Conservation (phyloP, 2,113 vertebrate species). For the Mustela lutreola region DNA sequence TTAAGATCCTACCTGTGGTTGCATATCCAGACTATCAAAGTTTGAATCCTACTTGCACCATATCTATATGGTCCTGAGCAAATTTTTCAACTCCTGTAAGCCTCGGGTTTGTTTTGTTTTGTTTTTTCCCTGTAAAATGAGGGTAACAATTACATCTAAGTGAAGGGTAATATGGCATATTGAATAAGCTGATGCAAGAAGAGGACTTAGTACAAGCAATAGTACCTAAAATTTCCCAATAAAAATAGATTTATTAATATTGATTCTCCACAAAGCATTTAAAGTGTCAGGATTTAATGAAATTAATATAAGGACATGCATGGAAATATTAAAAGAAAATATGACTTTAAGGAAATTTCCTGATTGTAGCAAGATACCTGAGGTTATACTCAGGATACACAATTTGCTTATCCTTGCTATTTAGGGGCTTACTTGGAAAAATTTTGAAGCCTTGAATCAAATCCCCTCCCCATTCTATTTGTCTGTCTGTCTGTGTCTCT, state of each 20-base stretch:
- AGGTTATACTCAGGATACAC: not conserved
- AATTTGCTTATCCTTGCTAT: not conserved
- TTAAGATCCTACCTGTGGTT: not conserved
- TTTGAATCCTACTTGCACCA: not conserved
- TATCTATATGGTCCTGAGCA: not conserved
- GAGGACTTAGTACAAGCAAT: not conserved
- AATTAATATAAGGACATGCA: constrained; percentile 21
- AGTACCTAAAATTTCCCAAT: not conserved
- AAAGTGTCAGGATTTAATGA: not conserved
- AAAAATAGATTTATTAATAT: not conserved
- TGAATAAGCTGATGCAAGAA: not conserved
- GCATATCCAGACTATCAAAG: not conserved
- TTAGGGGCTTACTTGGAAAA: not conserved
- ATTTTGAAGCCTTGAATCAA: not conserved
- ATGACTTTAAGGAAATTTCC: constrained; percentile 4
- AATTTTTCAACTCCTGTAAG: not conserved
- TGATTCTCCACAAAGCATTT: not conserved
- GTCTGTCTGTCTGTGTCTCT: not conserved
- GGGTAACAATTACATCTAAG: not conserved
- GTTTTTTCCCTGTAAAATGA: not conserved
- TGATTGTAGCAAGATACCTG: not conserved
- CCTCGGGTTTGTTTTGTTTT: not conserved
- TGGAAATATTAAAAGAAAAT: constrained; percentile 24
- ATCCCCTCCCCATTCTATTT: not conserved
- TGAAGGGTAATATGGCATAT: not conserved